Conservation (phyloP, 2,797 vertebrate genomes). For the Eremophila alpestris region DNA sequence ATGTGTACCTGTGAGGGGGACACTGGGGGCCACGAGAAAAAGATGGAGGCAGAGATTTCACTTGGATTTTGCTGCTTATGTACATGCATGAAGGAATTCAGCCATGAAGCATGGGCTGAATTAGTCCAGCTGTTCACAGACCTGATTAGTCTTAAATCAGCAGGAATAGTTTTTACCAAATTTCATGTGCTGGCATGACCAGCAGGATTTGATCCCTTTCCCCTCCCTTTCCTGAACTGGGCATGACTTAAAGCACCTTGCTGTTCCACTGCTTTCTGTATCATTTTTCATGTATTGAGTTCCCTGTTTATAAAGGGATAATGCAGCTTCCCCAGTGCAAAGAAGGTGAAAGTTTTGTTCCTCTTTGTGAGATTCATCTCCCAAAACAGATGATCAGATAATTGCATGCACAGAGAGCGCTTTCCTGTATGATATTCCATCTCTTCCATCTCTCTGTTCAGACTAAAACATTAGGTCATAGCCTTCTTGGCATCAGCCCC, state of each 20-base stretch:
- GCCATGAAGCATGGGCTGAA: not conserved
- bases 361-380: not conserved
- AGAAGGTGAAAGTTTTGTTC: not conserved
- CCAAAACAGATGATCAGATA: not conserved
- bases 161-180: not conserved
- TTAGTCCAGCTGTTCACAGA: not conserved
- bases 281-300: not conserved
- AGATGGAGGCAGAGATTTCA: not conserved
- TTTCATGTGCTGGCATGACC: not conserved
- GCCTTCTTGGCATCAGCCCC: not conserved
- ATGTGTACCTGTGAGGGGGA: not conserved
- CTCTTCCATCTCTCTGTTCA: slow-evolving; percentile 1
- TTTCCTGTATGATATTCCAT: slow-evolving; percentile 22
- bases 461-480: not conserved
- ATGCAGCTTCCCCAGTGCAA: not conserved
- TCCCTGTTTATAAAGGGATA: not conserved
- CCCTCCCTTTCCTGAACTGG: not conserved
- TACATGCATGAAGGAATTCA: not conserved
- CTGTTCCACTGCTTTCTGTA: not conserved
- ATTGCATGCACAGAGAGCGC: not conserved
- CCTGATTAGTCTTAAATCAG: not conserved
- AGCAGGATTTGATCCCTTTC: not conserved
- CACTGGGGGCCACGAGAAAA: not conserved
- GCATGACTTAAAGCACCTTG: not conserved
- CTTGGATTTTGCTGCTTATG: not conserved